Percentiles rank a stretch among this genome's conserved stretches.
These are phyloP conservation scores for Cheilosia grossa DNA, from an alignment of 2,888 invertebrate species.

Conservation along the genomic window DNA sequence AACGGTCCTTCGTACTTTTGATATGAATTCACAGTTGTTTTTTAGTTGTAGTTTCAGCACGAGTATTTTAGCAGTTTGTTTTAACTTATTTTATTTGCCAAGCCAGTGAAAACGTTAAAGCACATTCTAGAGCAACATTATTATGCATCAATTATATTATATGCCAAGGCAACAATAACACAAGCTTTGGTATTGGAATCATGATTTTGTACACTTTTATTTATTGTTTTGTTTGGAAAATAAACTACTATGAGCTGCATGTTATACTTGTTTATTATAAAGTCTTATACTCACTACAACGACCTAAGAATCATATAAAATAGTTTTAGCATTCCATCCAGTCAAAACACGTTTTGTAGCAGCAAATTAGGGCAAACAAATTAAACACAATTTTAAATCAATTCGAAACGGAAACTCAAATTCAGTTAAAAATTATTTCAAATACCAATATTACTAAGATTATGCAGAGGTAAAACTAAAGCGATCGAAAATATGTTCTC, in stretches of 20 bases:
- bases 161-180: not conserved
- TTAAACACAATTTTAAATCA: conserved; percentile 5
- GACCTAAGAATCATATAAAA: conserved; percentile 49
- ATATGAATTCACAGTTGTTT: too few relatives aligned
- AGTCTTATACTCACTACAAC: conserved; percentile 65
- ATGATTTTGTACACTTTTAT: not conserved
- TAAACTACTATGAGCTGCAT: conserved; percentile 26
- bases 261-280: conserved; percentile 29
- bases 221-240: conserved; percentile 1
- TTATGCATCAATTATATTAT: conserved; percentile 1
- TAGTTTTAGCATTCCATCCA: conserved; percentile 42
- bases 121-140: not conserved
- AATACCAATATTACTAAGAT: not conserved
- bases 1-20: too few relatives aligned
- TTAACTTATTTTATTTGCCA: not conserved
- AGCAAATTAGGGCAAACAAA: conserved; percentile 53
- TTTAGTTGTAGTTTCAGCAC: not conserved
- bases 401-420: not conserved
- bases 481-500: not conserved
- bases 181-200: not conserved
- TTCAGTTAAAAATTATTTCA: not conserved
- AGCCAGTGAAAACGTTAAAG: not conserved
- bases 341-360: conserved; percentile 27
- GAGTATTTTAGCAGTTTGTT: not conserved
- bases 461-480: not conserved